These are phyloP conservation scores for Cyprinodon tularosa DNA, from an alignment of 2,113 vertebrate species.

Conservation along the genomic window DNA sequence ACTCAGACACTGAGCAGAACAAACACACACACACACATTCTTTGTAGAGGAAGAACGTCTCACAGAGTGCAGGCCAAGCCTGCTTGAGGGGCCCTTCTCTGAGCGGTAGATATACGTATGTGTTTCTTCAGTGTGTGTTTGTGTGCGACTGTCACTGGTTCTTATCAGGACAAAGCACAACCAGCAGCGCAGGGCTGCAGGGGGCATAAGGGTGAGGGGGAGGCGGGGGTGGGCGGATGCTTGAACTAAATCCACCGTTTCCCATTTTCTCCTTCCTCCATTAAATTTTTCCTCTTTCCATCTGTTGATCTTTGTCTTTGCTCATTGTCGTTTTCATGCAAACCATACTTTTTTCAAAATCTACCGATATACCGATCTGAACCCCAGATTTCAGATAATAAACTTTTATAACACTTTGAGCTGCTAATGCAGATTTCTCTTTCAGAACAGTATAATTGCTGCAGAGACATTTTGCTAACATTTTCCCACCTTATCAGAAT, in stretches of 20 bases:
- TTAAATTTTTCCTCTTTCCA: constrained; percentile 17
- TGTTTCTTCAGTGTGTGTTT: constrained; percentile 41
- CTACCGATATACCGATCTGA: too few species aligned
- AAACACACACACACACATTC: constrained; percentile 26
- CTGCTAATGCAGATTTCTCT: too few species aligned
- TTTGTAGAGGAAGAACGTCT: constrained; percentile 41
- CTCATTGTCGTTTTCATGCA: neutral
- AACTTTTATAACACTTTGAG: too few species aligned
- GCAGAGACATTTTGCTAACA: neutral
- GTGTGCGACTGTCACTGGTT: constrained; percentile 60
- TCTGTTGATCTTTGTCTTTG: constrained; percentile 33
- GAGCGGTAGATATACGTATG: constrained; percentile 46
- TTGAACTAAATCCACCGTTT: constrained; percentile 47
- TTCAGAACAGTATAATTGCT: neutral
- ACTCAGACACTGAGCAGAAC: constrained; percentile 60
- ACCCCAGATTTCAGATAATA: neutral
- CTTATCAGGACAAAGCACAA: constrained; percentile 79
- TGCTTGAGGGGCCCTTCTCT: constrained; percentile 59
- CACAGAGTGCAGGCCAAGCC: constrained; percentile 58
- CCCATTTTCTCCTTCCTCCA: constrained; percentile 23
- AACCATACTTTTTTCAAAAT: too few species aligned
- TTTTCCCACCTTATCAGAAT: too few species aligned
- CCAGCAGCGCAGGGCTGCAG: constrained; percentile 62
- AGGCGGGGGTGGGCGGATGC: constrained; percentile 21
- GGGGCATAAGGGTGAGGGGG: constrained; percentile 45